Evolutionary conservation across 2,113 vertebrate species (phyloP).

Genomic region (Colius striatus): DNA sequence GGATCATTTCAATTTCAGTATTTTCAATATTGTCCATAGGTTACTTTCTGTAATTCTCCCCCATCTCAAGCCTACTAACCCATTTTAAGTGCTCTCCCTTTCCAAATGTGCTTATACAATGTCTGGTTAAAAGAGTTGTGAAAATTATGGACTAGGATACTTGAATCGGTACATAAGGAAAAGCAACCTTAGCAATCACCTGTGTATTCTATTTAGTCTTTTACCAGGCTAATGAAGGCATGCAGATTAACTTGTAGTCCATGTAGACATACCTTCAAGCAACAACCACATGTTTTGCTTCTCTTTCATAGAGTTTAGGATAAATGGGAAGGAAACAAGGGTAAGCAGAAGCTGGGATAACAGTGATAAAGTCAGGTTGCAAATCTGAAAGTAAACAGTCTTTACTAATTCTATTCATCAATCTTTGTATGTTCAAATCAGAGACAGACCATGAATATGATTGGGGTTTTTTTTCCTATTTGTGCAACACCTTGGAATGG

Average conservation of each 20-base stretch:
- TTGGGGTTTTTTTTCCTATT: not conserved
- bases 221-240: not conserved
- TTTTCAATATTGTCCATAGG: not conserved
- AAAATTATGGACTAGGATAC: not conserved
- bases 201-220: not conserved
- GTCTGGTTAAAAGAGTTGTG: not conserved
- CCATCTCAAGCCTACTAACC: not conserved
- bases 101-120: not conserved
- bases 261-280: not conserved
- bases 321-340: not conserved
- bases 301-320: not conserved
- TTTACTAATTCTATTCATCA: not conserved
- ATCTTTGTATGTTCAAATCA: not conserved
- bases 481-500: not conserved
- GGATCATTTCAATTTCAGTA: not conserved
- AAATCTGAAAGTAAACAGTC: not conserved
- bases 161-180: not conserved
- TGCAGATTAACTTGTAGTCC: not conserved
- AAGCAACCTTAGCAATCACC: not conserved
- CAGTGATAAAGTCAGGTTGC: not conserved
- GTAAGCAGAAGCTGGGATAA: not conserved
- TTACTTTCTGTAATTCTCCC: not conserved
- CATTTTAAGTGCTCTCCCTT: not conserved
- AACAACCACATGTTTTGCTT: not conserved
- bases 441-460: not conserved